Conservation (phyloP, 2,113 vertebrate species). For the Turdus rufiventris region DNA sequence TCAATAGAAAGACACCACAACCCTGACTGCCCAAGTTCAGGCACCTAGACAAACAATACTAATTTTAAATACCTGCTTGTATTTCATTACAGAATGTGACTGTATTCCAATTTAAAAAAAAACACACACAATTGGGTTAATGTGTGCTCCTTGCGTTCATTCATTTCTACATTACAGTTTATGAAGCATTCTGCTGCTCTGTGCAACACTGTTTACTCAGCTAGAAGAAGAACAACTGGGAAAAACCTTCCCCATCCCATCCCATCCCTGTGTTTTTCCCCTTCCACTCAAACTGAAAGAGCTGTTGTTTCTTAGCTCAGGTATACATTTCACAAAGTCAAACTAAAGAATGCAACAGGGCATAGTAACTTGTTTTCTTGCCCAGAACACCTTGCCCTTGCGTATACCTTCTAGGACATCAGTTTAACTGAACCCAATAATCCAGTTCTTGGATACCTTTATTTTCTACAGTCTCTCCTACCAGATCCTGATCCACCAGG, state of each 20-base stretch:
- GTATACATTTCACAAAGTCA: not conserved
- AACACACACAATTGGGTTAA: not conserved
- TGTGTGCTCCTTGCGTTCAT: not conserved
- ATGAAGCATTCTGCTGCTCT: not conserved
- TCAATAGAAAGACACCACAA: not conserved
- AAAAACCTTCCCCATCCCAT: fast-evolving
- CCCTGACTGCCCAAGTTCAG: not conserved
- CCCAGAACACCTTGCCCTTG: not conserved
- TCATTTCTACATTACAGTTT: not conserved
- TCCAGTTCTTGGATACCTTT: not conserved
- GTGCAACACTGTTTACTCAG: not conserved
- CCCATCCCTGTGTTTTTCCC: fast-evolving
- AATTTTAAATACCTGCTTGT: not conserved
- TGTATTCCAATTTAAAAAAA: not conserved
- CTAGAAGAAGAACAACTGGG: not conserved
- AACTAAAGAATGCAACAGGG: not conserved
- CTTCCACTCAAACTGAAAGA: not conserved
- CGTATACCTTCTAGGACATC: not conserved
- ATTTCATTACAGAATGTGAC: not conserved
- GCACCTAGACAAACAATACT: not conserved
- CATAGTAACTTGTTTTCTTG: not conserved
- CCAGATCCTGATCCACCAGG: fast-evolving
- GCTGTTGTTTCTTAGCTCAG: not conserved
- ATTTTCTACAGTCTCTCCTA: not conserved
- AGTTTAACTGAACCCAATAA: not conserved